phyloP scores from a whole-genome alignment of 2,888 invertebrate species.

The Pteria penguin region DNA sequence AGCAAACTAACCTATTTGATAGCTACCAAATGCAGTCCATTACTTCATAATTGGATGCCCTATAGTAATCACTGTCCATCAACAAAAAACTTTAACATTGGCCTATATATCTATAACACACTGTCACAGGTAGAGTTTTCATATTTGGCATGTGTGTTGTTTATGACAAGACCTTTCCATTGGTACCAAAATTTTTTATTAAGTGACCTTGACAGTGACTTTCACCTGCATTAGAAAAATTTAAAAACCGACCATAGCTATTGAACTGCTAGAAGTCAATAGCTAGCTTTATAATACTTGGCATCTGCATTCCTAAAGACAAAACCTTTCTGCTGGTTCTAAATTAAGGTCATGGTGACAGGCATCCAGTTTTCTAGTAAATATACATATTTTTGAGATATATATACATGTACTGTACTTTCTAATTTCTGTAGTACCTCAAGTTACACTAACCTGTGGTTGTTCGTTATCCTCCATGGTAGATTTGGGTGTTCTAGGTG shows the following conservation, averaged over 20 bases:
- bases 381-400: too few species aligned
- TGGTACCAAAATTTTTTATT: neutral
- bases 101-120: neutral
- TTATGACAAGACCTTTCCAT: neutral
- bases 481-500: slow-evolving; percentile 2
- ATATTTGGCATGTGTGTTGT: neutral
- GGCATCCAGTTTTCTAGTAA: too few species aligned
- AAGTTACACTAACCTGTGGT: too few species aligned
- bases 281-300: neutral
- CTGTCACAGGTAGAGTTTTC: neutral
- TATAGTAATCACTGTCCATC: too few species aligned
- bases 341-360: too few species aligned
- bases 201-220: neutral
- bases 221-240: neutral
- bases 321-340: neutral
- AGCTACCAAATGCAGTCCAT: too few species aligned
- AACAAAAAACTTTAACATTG: neutral
- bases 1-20: too few species aligned
- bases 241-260: neutral
- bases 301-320: neutral
- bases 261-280: neutral
- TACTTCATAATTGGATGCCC: too few species aligned
- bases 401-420: too few species aligned
- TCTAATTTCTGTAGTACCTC: too few species aligned
- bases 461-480: slow-evolving; percentile 9